Percentiles rank a stretch among this genome's conserved stretches.
Conservation (phyloP, 2,113 vertebrate genomes). For the Pardalotus punctatus region DNA sequence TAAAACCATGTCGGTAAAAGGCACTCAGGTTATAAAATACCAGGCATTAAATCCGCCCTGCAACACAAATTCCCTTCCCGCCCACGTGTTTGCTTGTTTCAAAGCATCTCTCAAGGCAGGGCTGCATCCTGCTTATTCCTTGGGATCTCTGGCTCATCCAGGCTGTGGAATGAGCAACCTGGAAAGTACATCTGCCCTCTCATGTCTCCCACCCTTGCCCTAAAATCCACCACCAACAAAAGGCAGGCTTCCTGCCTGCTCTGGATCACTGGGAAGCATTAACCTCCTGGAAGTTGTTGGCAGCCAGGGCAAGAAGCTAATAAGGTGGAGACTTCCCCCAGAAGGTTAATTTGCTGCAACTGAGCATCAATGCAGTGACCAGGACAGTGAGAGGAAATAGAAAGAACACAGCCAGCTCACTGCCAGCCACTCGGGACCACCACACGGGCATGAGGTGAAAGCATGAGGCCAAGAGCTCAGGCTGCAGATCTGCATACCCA, state of each 20-base stretch:
- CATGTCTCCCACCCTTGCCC: background rate
- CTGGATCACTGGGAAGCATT: background rate
- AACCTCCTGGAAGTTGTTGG: background rate
- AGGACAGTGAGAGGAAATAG: background rate
- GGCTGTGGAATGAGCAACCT: background rate
- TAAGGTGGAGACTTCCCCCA: background rate
- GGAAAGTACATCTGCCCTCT: background rate
- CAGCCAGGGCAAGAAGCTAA: background rate
- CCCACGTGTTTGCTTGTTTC: background rate
- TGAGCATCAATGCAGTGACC: background rate
- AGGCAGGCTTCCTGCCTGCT: background rate
- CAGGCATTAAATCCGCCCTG: background rate
- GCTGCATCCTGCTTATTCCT: background rate
- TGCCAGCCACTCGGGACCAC: background rate
- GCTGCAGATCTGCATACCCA: background rate
- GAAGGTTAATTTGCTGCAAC: background rate
- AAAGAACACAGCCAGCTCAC: background rate
- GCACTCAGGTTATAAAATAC: background rate
- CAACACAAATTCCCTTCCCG: background rate
- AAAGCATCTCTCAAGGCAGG: background rate
- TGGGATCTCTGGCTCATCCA: background rate
- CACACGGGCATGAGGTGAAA: background rate
- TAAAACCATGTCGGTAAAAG: constrained; percentile 11
- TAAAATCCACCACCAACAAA: background rate
- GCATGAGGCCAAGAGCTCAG: background rate